Base-by-base conservation (phyloP, 2,888 invertebrate species). In the Drosophila mettleri region DNA sequence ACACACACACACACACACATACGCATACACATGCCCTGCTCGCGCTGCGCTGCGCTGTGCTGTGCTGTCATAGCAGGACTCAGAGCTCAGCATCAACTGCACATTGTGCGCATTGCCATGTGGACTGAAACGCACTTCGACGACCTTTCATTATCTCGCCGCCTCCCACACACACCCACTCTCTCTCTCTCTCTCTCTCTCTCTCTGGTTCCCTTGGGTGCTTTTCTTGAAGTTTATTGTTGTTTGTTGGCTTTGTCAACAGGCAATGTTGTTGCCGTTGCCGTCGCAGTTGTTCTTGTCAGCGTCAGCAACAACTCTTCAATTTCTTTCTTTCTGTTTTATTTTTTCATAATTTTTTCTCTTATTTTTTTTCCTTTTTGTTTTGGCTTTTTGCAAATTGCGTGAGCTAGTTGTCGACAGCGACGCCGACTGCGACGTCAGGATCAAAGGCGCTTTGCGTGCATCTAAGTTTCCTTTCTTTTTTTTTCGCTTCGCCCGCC, bases 121-220 rank as follows among this genome's bases (percentile, higher is more conserved):
- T 49, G 55, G 62, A 49, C 57, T 49, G 73, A 65, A 69, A 80
- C 88, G 89, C 88, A 84, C 76, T 89, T 86, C 69, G 88, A 80
- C 89, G 89, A 89, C 88, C 86, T 86, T 89, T 89, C 78, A 88
- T 89, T 89, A 86, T 89, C 84, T 22, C 27, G 18, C 60, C 27
- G 1, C 1, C 7, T 0, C 22, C 0, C 0, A n/a, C 22, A 0
- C 0, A 4, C 6, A 16, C 5, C 3, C 8, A 24, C 1, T 4
- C 33, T 6, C 14, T 5, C 9, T 3, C 22, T n/a, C 41, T 3
- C 20, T 18, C 48, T 39, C 16, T 16, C 7, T 8, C 12, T 14
- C 16, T n/a, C 22, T 22, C 46, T 45, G 14, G 2, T 6, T 60
- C 70, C 80, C 70, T 62, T 64, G 76, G 63, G 52, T 63, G 68